phyloP scores from a whole-genome alignment of 2,797 vertebrate genomes.

The Catostomus latipinnis region DNA sequence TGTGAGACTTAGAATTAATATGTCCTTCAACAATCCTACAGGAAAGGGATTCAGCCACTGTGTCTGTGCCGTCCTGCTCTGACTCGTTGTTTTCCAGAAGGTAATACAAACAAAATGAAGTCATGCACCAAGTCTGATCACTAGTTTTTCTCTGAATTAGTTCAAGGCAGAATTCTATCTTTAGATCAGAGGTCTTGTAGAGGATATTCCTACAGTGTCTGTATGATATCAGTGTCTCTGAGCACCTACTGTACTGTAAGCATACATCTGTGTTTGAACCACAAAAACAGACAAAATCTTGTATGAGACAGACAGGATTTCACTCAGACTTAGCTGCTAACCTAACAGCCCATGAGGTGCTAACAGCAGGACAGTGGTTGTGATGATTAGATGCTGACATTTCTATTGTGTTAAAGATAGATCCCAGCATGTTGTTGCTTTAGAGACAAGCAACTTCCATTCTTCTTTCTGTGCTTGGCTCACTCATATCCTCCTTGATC shows the following conservation, averaged over 20 bases:
- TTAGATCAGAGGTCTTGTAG: constrained; percentile 9
- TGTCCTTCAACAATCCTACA: no score
- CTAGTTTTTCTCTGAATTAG: constrained; percentile 13
- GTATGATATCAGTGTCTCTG: constrained; percentile 36
- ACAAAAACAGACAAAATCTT: constrained; percentile 45
- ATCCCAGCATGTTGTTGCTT: constrained; percentile 46
- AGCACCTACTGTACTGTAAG: constrained; percentile 27
- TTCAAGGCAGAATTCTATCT: constrained; percentile 13
- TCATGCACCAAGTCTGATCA: constrained; percentile 29
- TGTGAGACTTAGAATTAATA: no score
- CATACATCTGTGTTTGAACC: constrained; percentile 32
- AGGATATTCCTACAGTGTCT: constrained; percentile 37
- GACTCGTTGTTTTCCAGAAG: not conserved
- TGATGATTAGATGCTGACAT: constrained; percentile 31
- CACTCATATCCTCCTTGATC: constrained; percentile 20
- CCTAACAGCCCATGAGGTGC: constrained; percentile 25
- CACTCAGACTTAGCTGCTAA: constrained; percentile 47
- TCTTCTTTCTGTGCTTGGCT: constrained; percentile 40
- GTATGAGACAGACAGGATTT: constrained; percentile 56
- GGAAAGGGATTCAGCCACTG: no score
- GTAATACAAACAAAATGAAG: constrained; percentile 22
- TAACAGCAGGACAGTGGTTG: constrained; percentile 42
- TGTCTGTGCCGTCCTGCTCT: no score
- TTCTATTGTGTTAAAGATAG: constrained; percentile 47
- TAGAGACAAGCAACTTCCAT: constrained; percentile 16